These are phyloP conservation scores for Ctenosaura bakeri DNA, from an alignment of 2,797 vertebrate genomes.

Conservation along the genomic window DNA sequence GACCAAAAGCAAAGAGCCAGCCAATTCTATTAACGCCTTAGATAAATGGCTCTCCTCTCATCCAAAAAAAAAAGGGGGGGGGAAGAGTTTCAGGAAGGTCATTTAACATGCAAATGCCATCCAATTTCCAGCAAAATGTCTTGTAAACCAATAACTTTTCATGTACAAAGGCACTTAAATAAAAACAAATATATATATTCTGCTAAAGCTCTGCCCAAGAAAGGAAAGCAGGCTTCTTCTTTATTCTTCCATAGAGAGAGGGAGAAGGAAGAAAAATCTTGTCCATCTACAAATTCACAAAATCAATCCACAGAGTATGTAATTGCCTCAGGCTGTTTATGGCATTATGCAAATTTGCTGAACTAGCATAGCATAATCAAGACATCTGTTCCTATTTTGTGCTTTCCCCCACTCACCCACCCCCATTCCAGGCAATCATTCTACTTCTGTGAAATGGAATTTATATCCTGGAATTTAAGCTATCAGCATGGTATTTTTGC, in stretches of 20 bases:
- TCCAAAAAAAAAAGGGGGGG: no score
- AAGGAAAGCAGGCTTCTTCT: background rate
- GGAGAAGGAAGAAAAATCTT: background rate
- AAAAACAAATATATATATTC: no score
- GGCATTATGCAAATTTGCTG: conserved; percentile 67
- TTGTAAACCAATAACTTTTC: conserved; percentile 5
- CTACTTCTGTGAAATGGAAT: conserved; percentile 60
- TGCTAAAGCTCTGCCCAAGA: conserved; percentile 38
- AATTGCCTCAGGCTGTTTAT: conserved; percentile 56
- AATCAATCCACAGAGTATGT: conserved; percentile 45
- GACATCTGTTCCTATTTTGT: conserved; percentile 64
- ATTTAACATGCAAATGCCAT: conserved; percentile 28
- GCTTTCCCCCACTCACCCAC: background rate
- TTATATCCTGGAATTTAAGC: conserved; percentile 58
- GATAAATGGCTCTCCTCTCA: background rate
- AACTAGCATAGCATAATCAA: conserved; percentile 63
- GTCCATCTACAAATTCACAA: conserved; percentile 44
- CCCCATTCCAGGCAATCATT: conserved; percentile 32
- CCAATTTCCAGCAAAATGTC: background rate
- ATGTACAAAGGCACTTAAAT: conserved; percentile 4
- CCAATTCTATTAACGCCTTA: background rate
- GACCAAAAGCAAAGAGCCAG: background rate
- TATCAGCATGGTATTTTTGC: conserved; percentile 30
- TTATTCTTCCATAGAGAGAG: conserved; percentile 13
- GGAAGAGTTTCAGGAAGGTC: background rate